Conservation (phyloP, 2,888 invertebrate species). For the Panopea generosa region DNA sequence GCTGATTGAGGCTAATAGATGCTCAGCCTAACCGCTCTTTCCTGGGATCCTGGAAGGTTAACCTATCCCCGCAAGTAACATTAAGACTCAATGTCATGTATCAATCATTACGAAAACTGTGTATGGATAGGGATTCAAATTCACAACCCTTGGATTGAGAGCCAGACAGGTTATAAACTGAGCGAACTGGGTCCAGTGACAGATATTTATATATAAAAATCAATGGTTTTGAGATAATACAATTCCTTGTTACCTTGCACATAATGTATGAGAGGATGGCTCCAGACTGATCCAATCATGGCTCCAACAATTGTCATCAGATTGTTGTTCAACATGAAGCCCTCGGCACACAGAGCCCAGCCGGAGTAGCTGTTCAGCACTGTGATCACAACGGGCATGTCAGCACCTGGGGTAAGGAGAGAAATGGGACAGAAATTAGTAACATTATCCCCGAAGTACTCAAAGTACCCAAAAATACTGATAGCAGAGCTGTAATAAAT, state of each 20-base stretch:
- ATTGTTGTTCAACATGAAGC: conserved; percentile 96
- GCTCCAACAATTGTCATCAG: conserved; percentile 96
- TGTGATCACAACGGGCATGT: conserved; percentile 97
- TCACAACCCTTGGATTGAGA: too few species aligned
- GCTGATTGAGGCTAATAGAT: too few species aligned
- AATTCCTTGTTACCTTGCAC: conserved; percentile 96
- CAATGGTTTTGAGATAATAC: too few species aligned
- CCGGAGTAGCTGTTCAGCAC: conserved; percentile 97
- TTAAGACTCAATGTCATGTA: too few species aligned
- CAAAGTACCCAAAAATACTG: neutral
- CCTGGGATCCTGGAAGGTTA: too few species aligned
- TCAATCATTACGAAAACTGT: too few species aligned
- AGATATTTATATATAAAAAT: too few species aligned
- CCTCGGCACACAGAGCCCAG: conserved; percentile 97
- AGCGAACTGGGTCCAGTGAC: too few species aligned
- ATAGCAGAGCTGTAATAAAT: neutral
- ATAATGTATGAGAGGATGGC: conserved; percentile 97
- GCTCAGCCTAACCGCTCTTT: too few species aligned
- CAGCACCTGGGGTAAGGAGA: conserved; percentile 89
- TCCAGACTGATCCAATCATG: conserved; percentile 95
- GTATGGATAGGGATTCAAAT: too few species aligned
- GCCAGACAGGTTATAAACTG: too few species aligned
- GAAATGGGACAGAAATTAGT: neutral
- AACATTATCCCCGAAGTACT: neutral
- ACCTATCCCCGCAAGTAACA: too few species aligned